These are phyloP conservation scores for Penelope pileata DNA, from an alignment of 2,113 vertebrate genomes.

Conservation along the genomic window DNA sequence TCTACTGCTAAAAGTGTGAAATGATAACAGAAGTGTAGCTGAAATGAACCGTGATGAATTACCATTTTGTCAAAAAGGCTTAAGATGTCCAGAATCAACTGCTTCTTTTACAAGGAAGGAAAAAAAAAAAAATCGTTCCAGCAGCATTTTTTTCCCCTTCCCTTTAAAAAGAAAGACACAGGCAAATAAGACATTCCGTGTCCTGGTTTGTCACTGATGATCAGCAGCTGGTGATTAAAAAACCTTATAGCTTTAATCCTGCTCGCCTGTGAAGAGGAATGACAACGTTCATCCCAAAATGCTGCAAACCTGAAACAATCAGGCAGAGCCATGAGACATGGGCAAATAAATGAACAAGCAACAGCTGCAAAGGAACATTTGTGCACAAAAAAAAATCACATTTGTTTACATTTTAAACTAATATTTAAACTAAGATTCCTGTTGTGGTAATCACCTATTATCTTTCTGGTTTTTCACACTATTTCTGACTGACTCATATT, in stretches of 20 bases:
- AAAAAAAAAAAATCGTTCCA: not conserved
- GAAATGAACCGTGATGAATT: not conserved
- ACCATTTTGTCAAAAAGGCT: not conserved
- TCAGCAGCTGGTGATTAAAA: constrained; percentile 16
- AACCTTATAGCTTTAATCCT: not conserved
- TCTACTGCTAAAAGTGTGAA: not conserved
- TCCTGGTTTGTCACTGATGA: constrained; percentile 19
- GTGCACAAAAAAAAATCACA: not conserved
- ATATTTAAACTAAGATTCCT: not conserved
- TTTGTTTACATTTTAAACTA: not conserved
- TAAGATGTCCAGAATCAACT: not conserved
- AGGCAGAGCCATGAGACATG: not conserved
- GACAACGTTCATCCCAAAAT: accelerated
- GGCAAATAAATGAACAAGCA: not conserved
- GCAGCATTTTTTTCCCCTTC: not conserved
- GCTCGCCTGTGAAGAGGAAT: not conserved
- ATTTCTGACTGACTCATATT: not conserved
- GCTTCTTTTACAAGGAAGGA: not conserved
- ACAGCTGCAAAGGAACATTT: not conserved
- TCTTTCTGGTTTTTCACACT: not conserved
- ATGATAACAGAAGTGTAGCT: not conserved
- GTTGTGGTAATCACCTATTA: not conserved
- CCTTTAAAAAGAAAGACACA: not conserved
- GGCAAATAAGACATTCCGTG: not conserved
- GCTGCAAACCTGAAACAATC: not conserved